These are phyloP conservation scores for Eristalis pertinax DNA, from an alignment of 2,888 invertebrate species.

Conservation along the genomic window DNA sequence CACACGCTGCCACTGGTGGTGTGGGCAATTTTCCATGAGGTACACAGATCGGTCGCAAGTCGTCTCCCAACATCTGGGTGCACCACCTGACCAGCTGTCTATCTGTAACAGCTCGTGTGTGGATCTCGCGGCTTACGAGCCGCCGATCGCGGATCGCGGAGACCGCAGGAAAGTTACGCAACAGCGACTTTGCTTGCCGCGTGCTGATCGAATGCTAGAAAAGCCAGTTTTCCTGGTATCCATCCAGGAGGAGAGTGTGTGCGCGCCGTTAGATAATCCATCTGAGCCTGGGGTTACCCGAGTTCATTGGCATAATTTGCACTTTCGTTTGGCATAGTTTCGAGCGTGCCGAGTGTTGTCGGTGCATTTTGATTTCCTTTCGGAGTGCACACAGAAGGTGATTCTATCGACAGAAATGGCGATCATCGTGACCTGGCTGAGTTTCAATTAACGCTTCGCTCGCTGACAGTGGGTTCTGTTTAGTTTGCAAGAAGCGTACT, in stretches of 20 bases:
- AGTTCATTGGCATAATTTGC: slow-evolving; percentile 62
- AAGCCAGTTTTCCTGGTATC: slow-evolving; percentile 45
- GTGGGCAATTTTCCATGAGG: slow-evolving; percentile 48
- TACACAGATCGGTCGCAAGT: slow-evolving; percentile 11
- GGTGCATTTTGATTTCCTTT: slow-evolving; percentile 42
- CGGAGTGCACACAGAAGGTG: slow-evolving; percentile 51
- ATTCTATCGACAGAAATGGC: slow-evolving; percentile 44
- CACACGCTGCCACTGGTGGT: neutral
- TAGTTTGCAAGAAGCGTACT: slow-evolving; percentile 50
- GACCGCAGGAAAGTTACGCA: slow-evolving; percentile 45
- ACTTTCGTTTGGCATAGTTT: slow-evolving; percentile 32
- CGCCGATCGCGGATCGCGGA: too few relatives aligned
- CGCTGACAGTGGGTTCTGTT: slow-evolving; percentile 47
- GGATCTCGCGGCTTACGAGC: slow-evolving; percentile 13
- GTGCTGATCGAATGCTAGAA: neutral
- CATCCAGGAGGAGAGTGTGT: slow-evolving; percentile 24
- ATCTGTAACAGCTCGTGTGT: slow-evolving; percentile 34
- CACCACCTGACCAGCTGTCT: slow-evolving; percentile 26
- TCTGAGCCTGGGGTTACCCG: slow-evolving; percentile 36
- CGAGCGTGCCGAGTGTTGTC: neutral
- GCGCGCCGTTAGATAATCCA: slow-evolving; percentile 52
- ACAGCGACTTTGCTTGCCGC: neutral
- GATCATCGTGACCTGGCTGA: slow-evolving; percentile 55
- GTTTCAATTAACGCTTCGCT: slow-evolving; percentile 39
- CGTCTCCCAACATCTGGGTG: neutral